Conservation (phyloP, 2,113 vertebrate genomes). For the Eclectus roratus region DNA sequence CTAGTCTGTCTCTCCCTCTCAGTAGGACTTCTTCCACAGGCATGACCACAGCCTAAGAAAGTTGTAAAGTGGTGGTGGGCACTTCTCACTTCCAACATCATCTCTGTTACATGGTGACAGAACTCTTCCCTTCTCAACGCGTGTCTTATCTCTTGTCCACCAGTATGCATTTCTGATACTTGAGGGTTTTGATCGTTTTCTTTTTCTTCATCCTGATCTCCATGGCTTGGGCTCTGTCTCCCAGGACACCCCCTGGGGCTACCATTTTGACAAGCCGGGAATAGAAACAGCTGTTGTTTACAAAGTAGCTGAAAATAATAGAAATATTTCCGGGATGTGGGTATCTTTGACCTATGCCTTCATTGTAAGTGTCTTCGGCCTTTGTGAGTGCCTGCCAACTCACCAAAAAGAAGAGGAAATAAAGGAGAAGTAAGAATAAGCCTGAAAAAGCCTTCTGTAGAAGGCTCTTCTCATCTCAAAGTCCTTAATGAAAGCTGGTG, state of each 20-base stretch:
- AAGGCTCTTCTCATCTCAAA: background rate
- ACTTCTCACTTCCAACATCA: background rate
- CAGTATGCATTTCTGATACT: background rate
- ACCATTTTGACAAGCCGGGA: background rate
- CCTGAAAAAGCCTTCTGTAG: background rate
- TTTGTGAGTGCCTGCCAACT: background rate
- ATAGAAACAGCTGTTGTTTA: background rate
- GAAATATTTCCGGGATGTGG: background rate
- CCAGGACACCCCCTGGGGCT: background rate
- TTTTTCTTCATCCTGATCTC: background rate
- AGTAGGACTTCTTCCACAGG: background rate
- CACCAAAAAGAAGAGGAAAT: background rate
- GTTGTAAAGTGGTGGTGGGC: background rate
- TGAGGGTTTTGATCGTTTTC: background rate
- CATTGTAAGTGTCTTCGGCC: background rate
- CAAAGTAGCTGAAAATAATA: background rate
- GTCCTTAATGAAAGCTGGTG: background rate
- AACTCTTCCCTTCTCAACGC: background rate
- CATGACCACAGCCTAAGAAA: background rate
- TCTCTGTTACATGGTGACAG: background rate
- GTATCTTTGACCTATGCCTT: background rate
- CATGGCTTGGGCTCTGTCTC: background rate
- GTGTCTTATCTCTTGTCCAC: background rate
- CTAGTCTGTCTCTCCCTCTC: background rate
- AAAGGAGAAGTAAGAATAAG: background rate